Percentiles rank a stretch among this genome's conserved stretches.
Conservation (phyloP, 2,797 vertebrate species). For the Pangasius krempfi region DNA sequence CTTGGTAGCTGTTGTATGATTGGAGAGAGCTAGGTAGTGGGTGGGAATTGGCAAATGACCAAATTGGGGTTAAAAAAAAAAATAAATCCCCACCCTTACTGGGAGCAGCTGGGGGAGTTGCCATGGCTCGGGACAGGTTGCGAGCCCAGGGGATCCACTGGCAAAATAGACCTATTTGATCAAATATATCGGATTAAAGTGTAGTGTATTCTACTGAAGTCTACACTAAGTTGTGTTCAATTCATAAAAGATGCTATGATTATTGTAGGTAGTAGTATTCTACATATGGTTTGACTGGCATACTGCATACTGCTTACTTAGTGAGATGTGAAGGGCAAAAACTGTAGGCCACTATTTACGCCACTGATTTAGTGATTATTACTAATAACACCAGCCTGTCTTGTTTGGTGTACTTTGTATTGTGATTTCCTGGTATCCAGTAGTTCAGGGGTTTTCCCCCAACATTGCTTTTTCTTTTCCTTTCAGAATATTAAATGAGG, state of each 20-base stretch:
- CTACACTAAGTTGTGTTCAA: not conserved
- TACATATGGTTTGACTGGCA: not conserved
- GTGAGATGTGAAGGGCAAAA: not conserved
- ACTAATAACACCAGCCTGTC: not conserved
- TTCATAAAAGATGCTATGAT: not conserved
- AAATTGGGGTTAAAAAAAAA: not conserved
- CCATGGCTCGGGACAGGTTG: not conserved
- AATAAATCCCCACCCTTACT: not conserved
- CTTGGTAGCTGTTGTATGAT: not conserved
- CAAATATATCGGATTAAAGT: not conserved
- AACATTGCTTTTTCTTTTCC: not conserved
- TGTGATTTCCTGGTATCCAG: not conserved
- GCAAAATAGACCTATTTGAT: slow-evolving; percentile 4
- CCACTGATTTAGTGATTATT: not conserved
- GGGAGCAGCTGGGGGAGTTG: not conserved
- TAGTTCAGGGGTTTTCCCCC: not conserved
- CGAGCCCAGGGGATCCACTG: not conserved
- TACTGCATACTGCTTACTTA: not conserved
- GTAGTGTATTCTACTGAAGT: not conserved
- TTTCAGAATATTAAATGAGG: not conserved
- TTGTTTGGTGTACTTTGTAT: not conserved
- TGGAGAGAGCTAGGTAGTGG: not conserved
- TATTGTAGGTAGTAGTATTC: not conserved
- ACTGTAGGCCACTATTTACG: not conserved
- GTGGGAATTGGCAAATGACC: not conserved